Evolutionary conservation across 2,888 invertebrate species (phyloP).

Genomic region (Polydrusus pterygomalis): DNA sequence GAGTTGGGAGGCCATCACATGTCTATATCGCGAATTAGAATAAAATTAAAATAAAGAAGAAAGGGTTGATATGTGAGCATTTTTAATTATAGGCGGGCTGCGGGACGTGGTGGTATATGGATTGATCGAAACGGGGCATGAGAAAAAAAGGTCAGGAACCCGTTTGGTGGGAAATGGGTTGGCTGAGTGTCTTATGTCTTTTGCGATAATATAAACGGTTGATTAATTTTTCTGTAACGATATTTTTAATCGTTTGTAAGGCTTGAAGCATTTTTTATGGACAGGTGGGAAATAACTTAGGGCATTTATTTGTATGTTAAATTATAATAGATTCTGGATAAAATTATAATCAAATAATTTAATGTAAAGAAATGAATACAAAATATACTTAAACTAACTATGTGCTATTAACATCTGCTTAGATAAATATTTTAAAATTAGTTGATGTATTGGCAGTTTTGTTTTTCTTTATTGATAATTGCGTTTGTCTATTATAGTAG

Average conservation of each 20-base stretch:
- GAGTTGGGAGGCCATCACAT: conserved; percentile 38
- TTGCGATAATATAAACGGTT: conserved; percentile 32
- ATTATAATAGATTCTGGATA: too few species aligned
- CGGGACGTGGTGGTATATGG: conserved; percentile 35
- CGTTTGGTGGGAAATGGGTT: conserved; percentile 50
- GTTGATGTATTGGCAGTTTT: too few species aligned
- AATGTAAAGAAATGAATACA: too few species aligned
- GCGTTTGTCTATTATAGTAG: too few species aligned
- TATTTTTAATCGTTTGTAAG: conserved; percentile 33
- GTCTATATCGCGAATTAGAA: conserved; percentile 45
- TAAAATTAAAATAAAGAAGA: conserved; percentile 44
- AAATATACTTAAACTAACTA: too few species aligned
- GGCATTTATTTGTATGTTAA: too few species aligned
- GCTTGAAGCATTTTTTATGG: neutral
- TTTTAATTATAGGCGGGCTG: conserved; percentile 46
- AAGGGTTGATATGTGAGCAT: conserved; percentile 45
- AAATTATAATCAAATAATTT: too few species aligned
- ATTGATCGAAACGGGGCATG: conserved; percentile 49
- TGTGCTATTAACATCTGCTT: too few species aligned
- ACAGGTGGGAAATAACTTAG: conserved; percentile 13
- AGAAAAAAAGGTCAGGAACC: conserved; percentile 43
- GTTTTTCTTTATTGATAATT: too few species aligned
- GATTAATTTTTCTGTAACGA: conserved; percentile 45
- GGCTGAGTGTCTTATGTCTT: conserved; percentile 19
- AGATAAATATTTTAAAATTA: too few species aligned